Evolutionary conservation across 2,888 invertebrate species (phyloP).

Genomic region (Drosophila testacea): DNA sequence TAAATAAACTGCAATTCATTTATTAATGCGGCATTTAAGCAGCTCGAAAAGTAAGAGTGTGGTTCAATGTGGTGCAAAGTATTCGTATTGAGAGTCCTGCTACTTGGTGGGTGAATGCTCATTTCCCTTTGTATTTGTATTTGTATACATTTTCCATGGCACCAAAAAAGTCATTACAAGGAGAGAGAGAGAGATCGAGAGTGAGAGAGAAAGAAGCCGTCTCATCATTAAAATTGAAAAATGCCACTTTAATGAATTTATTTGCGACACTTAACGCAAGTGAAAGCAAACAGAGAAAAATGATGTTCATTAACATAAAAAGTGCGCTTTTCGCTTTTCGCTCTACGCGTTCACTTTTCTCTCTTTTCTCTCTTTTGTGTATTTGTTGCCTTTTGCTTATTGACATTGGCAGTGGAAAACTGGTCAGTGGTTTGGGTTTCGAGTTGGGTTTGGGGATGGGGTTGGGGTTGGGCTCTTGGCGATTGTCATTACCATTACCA

Average conservation of each 20-base stretch:
- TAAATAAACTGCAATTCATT: conserved; percentile 62
- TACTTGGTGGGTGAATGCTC: conserved; percentile 5
- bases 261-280: conserved; percentile 80
- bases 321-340: conserved; percentile 56
- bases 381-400: conserved; percentile 21
- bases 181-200: neutral
- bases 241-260: conserved; percentile 81
- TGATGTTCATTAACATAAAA: conserved; percentile 80
- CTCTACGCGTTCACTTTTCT: neutral
- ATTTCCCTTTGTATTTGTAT: conserved; percentile 11
- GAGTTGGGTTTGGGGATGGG: neutral
- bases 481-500: conserved; percentile 76
- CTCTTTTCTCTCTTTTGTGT: conserved; percentile 12
- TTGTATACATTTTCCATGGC: conserved; percentile 2
- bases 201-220: neutral
- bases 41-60: neutral
- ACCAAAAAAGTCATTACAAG: conserved; percentile 16
- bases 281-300: conserved; percentile 78
- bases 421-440: conserved; percentile 16
- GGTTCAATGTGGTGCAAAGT: neutral
- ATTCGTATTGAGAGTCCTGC: neutral
- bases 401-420: conserved; percentile 42
- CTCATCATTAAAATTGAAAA: conserved; percentile 80
- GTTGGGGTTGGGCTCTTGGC: conserved; percentile 24
- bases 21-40: conserved; percentile 56